Conservation (phyloP, 1,140 invertebrate species). For the Zaprionus capensis region DNA sequence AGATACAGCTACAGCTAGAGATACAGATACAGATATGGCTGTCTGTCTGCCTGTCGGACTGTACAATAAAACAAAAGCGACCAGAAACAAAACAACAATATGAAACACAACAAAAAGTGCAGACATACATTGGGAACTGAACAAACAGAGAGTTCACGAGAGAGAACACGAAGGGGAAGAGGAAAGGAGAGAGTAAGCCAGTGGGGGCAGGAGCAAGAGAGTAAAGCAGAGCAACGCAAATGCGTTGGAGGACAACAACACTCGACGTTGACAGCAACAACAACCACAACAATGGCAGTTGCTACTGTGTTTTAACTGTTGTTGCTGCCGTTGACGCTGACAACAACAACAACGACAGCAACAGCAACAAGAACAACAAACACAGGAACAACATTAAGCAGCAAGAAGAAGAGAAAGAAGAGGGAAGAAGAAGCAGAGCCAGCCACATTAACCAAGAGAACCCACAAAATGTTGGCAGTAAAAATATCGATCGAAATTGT, state of each 20-base stretch:
- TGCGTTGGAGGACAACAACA: conserved; percentile 69
- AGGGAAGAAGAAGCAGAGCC: conserved; percentile 1
- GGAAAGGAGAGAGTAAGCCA: background rate
- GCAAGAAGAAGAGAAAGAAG: background rate
- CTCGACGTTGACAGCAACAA: conserved; percentile 34
- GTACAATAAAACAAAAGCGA: conserved; percentile 24
- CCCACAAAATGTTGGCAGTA: conserved; percentile 24
- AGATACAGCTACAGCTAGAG: background rate
- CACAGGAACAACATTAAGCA: conserved; percentile 13
- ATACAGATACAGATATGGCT: background rate
- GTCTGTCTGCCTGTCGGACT: background rate
- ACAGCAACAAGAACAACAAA: background rate
- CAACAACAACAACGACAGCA: conserved; percentile 4
- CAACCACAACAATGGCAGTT: conserved; percentile 40
- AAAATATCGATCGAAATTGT: conserved; percentile 67
- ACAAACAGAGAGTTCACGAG: conserved; percentile 34
- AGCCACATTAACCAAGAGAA: conserved; percentile 28
- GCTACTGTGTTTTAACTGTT: conserved; percentile 41
- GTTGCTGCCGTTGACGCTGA: conserved; percentile 38
- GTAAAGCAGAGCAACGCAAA: conserved; percentile 42
- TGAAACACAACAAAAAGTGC: background rate
- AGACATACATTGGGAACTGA: conserved; percentile 31
- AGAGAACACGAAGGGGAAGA: background rate
- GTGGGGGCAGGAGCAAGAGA: conserved; percentile 2
- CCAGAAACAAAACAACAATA: conserved; percentile 5